Evolutionary conservation across 2,113 vertebrate genomes (phyloP), one percentile per base, ranked within the genome.

Genomic region (Ardeotis arabs): DNA sequence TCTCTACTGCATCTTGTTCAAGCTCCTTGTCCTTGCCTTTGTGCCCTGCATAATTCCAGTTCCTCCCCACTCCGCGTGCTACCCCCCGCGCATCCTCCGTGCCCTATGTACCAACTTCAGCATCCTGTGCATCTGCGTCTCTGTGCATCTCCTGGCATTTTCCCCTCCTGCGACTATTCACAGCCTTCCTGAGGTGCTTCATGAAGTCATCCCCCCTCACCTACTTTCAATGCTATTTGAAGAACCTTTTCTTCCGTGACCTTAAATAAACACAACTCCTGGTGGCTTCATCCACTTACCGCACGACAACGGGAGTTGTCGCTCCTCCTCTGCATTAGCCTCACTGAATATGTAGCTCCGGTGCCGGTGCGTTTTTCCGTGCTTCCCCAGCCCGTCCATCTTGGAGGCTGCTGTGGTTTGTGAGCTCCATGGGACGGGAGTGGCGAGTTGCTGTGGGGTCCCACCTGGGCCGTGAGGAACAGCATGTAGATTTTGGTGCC

Each of bases 11-110:
- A 25, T 76, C 76, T 93, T 13, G 3, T 62, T 89, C 4, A 15
- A 76, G 23, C 70, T 95, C 84, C 87, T 96, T 47, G 94, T 97
- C 96, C 96, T 96, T 96, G 94, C 39, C 70, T 79, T 69, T 66
- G 52, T 89, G 87, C 89, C 89, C 93, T 94, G 89, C 77, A 69
- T 33, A 78, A 53, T 84, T 89, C 89, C 89, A 76, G 81, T 75
- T 95, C 77, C 85, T 68, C 74, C 79, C 58, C 45, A 45, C 88
- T 67, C 67, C 1, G 2, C 1, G 4, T 62, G 64, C 69, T 58
- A 16, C 22, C 35, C 66, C 20, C 45, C 0, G 0, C 2, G 0
- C 68, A 21, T 82, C 83, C 53, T 84, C 80, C 58, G 2, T 60
- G 94, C 90, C 86, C 80, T 67, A 0, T 0, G 5, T 44, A 64